phyloP scores from a whole-genome alignment of 1,140 invertebrate genomes.

The Scaptomyza montana region DNA sequence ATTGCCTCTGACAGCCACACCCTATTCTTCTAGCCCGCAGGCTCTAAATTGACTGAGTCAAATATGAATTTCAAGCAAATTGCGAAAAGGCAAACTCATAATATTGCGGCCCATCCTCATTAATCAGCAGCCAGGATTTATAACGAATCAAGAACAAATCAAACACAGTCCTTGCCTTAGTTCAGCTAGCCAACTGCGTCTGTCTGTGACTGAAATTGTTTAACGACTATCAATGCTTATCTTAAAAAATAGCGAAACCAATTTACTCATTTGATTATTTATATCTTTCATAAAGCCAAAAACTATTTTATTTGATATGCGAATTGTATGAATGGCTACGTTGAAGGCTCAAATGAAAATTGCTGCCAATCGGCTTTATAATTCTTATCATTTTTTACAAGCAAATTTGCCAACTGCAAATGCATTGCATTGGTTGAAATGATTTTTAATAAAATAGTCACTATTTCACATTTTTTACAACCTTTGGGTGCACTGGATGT shows the following conservation, averaged over 20 bases:
- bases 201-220: too few relatives aligned
- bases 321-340: not conserved
- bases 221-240: conserved; percentile 8
- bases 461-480: not conserved
- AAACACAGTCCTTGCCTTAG: conserved; percentile 62
- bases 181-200: too few relatives aligned
- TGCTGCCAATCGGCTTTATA: not conserved
- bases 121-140: conserved; percentile 34
- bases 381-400: not conserved
- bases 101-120: conserved; percentile 42
- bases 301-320: not conserved
- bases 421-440: not conserved
- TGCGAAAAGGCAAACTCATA: conserved; percentile 33
- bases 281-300: too few relatives aligned
- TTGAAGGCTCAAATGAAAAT: not conserved
- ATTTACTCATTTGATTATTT: too few relatives aligned
- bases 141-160: conserved; percentile 28
- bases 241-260: not conserved
- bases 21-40: not conserved
- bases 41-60: conserved; percentile 40
- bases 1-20: conserved; percentile 68
- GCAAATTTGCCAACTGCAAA: not conserved
- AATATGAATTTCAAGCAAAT: conserved; percentile 44
- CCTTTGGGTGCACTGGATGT: not conserved
- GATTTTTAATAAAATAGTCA: not conserved